Percentiles rank a stretch among this genome's conserved stretches.
These are phyloP conservation scores for Liasis olivaceus DNA, from an alignment of 2,797 vertebrate genomes.

Conservation along the genomic window DNA sequence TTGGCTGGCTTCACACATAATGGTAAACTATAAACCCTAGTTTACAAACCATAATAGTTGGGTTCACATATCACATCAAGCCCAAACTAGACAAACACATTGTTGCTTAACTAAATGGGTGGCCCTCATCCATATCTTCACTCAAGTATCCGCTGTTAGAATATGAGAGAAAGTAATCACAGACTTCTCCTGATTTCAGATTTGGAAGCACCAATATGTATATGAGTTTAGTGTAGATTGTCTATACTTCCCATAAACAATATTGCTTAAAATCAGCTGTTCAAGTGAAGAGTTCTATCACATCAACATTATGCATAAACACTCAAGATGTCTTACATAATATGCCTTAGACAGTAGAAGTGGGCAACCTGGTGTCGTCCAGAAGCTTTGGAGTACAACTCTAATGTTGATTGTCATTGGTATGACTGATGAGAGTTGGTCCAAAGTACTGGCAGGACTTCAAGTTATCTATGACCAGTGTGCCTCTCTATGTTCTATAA, in stretches of 20 bases:
- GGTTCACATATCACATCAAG: no score
- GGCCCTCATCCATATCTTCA: no score
- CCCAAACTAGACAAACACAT: no score
- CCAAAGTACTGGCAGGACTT: background rate
- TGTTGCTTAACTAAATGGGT: no score
- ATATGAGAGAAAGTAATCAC: background rate
- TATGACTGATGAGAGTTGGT: background rate
- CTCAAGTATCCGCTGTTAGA: background rate
- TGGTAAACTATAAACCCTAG: no score
- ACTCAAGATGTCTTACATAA: background rate
- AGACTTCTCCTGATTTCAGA: background rate
- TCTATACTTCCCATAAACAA: background rate
- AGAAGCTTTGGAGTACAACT: background rate
- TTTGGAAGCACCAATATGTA: background rate
- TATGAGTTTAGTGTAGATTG: background rate
- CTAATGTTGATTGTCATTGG: background rate
- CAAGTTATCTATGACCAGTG: background rate
- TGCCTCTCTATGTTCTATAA: background rate
- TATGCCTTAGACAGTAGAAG: background rate
- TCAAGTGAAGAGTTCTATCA: background rate
- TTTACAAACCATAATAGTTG: no score
- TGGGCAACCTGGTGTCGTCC: background rate
- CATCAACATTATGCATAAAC: background rate
- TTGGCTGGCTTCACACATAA: no score
- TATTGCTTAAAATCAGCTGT: background rate